Conservation (phyloP, 1,140 invertebrate species). For the Drosophila virilis region DNA sequence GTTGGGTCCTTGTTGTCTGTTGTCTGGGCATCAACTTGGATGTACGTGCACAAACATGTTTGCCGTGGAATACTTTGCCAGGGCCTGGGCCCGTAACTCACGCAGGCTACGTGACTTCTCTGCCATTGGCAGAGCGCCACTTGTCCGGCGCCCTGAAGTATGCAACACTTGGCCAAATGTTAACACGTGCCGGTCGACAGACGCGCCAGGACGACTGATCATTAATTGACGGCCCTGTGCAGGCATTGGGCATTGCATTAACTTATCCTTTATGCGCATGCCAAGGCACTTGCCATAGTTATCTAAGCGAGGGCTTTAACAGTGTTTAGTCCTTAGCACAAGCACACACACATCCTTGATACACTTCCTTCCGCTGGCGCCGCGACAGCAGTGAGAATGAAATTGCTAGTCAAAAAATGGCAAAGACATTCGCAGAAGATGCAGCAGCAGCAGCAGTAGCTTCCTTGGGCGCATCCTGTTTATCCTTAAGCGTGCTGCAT, state of each 20-base stretch:
- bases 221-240: conserved; percentile 66
- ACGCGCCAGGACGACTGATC: conserved; percentile 35
- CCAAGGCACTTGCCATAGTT: conserved; percentile 41
- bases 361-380: conserved; percentile 67
- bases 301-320: conserved; percentile 18
- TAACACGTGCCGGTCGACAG: conserved; percentile 58
- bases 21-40: conserved; percentile 32
- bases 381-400: conserved; percentile 44
- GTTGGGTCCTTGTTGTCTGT: conserved; percentile 22
- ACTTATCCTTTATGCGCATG: conserved; percentile 72
- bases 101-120: conserved; percentile 69
- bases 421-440: conserved; percentile 38
- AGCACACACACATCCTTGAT: conserved; percentile 40
- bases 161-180: conserved; percentile 58
- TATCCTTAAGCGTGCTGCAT: conserved; percentile 51
- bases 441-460: conserved; percentile 25
- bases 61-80: conserved; percentile 22
- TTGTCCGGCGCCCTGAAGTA: conserved; percentile 33
- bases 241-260: conserved; percentile 38
- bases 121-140: conserved; percentile 39
- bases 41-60: conserved; percentile 64
- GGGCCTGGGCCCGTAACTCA: conserved; percentile 37
- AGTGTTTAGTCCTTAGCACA: conserved; percentile 28
- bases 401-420: conserved; percentile 50
- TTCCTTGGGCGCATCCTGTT: conserved; percentile 67